Conservation (phyloP, 1,140 invertebrate species). For the Hetaerina americana region DNA sequence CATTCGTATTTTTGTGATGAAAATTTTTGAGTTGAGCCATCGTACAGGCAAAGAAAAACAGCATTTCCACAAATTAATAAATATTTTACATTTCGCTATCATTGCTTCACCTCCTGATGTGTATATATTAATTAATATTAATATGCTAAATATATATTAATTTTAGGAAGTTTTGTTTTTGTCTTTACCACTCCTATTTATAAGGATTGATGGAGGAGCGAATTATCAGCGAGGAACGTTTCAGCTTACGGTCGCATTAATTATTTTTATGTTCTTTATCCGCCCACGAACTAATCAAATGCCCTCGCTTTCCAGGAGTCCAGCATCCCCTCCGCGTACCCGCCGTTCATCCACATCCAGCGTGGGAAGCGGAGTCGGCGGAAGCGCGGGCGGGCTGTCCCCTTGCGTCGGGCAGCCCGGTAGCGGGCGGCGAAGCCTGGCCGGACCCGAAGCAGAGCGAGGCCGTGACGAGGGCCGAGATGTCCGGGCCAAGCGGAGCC, state of each 20-base stretch:
- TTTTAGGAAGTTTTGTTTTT: too few relatives aligned
- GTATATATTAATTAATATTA: too few relatives aligned
- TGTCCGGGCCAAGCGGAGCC: neutral
- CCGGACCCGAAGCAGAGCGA: neutral
- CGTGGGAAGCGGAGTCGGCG: constrained; percentile 25
- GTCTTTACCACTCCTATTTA: too few relatives aligned
- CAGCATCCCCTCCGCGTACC: constrained; percentile 35
- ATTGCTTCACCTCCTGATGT: too few relatives aligned
- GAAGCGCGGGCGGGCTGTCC: neutral
- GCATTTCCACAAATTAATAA: too few relatives aligned
- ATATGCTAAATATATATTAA: too few relatives aligned
- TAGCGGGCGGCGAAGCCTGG: neutral
- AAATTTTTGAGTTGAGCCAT: too few relatives aligned
- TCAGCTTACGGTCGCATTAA: neutral
- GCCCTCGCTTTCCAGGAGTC: constrained; percentile 24
- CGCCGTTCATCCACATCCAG: constrained; percentile 39
- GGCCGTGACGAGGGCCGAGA: neutral
- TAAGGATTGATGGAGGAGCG: too few relatives aligned
- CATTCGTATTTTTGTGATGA: too few relatives aligned
- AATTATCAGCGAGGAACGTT: too few relatives aligned
- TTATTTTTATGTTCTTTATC: neutral
- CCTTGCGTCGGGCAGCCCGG: neutral
- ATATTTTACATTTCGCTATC: too few relatives aligned
- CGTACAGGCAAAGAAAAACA: too few relatives aligned
- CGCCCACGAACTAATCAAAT: neutral